phyloP scores from a whole-genome alignment of 1,140 invertebrate species.

The Gryon sp. region DNA sequence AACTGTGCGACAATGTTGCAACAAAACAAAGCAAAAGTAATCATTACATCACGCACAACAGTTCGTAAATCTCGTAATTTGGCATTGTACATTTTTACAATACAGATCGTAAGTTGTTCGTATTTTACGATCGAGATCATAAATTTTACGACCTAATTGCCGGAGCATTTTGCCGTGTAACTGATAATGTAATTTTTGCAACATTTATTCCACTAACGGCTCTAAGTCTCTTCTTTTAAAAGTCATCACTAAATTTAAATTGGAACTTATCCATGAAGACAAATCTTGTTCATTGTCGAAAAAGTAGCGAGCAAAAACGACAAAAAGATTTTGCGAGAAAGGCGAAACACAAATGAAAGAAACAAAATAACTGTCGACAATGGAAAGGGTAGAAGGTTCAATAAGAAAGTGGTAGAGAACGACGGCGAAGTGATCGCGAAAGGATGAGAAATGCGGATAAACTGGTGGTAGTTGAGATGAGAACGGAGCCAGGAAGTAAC shows the following conservation, averaged over 20 bases:
- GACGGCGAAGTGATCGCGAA: neutral
- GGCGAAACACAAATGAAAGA: neutral
- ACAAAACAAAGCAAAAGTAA: constrained; percentile 5
- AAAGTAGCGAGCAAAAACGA: too few relatives aligned
- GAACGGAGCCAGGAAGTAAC: constrained; percentile 54
- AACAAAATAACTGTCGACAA: too few relatives aligned
- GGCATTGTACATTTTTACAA: constrained; percentile 21
- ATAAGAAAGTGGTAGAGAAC: too few relatives aligned
- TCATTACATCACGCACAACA: constrained; percentile 1
- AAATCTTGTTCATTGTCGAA: too few relatives aligned
- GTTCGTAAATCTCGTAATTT: constrained; percentile 17
- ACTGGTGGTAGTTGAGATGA: constrained; percentile 34
- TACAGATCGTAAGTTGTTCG: constrained; percentile 1
- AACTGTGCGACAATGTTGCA: constrained; percentile 3
- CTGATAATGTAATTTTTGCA: constrained; percentile 7
- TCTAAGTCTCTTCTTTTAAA: too few relatives aligned
- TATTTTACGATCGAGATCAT: constrained; percentile 11
- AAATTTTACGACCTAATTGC: constrained; percentile 27
- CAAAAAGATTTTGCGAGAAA: too few relatives aligned
- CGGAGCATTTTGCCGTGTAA: neutral
- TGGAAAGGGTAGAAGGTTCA: too few relatives aligned
- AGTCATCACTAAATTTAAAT: too few relatives aligned
- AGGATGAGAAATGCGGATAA: constrained; percentile 10
- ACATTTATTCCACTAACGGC: constrained; percentile 4
- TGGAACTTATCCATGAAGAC: too few relatives aligned